A percentile compares a stretch with the other conserved stretches of the same genome.
These are phyloP conservation scores for Sinosuthora webbiana DNA, from an alignment of 2,113 vertebrate species.

Conservation along the genomic window DNA sequence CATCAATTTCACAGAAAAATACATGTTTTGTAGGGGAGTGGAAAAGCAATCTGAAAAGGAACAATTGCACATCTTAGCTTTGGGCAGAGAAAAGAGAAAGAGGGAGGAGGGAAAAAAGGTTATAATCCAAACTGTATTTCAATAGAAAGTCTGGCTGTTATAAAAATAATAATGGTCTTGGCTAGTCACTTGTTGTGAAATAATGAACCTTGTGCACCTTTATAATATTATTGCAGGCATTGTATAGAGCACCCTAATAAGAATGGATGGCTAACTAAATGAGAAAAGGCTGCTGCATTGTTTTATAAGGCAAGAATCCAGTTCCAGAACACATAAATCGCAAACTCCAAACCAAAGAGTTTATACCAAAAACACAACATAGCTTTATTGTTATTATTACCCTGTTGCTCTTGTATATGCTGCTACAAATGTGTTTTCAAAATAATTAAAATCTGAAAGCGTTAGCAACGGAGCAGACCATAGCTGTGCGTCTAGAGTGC, in stretches of 20 bases:
- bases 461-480: not conserved
- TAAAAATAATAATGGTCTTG: slow-evolving; percentile 63
- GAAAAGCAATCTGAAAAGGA: slow-evolving; percentile 45
- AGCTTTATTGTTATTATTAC: slow-evolving; percentile 31
- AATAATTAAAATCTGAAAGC: slow-evolving; percentile 32
- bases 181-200: slow-evolving; percentile 51
- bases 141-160: not conserved
- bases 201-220: slow-evolving; percentile 55
- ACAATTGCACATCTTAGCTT: not conserved
- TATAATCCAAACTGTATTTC: slow-evolving; percentile 52
- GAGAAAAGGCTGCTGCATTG: slow-evolving; percentile 42
- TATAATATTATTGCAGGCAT: slow-evolving; percentile 57
- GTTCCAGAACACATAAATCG: slow-evolving; percentile 26
- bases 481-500: not conserved
- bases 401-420: not conserved
- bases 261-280: slow-evolving; percentile 48
- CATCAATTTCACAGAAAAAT: slow-evolving; percentile 33
- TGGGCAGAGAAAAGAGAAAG: slow-evolving; percentile 4
- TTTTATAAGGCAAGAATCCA: slow-evolving; percentile 56
- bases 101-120: not conserved
- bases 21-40: slow-evolving; percentile 9
- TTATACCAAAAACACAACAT: slow-evolving; percentile 11
- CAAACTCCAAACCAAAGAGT: slow-evolving; percentile 31
- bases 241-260: slow-evolving; percentile 45
- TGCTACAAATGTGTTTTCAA: slow-evolving; percentile 27